These are phyloP conservation scores for Neolamprologus modestus DNA, from an alignment of 2,113 vertebrate genomes.

Conservation along the genomic window DNA sequence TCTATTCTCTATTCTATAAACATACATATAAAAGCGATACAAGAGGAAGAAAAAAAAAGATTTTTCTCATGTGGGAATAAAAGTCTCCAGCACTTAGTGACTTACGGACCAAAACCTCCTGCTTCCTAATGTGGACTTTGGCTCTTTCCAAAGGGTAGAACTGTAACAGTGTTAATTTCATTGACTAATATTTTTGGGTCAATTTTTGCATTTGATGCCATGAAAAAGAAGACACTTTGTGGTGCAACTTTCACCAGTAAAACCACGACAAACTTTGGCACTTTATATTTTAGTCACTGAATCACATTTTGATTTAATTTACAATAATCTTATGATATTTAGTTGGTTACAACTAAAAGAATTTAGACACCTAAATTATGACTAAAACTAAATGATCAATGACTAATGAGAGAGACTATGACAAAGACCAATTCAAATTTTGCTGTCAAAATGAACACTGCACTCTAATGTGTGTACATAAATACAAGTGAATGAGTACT, in stretches of 20 bases:
- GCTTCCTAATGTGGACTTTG: not conserved
- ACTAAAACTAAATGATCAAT: not conserved
- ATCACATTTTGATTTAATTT: not conserved
- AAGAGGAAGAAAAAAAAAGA: not conserved
- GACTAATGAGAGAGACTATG: not conserved
- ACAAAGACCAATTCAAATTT: not conserved
- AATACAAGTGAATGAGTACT: not conserved
- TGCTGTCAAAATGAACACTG: not conserved
- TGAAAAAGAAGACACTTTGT: not conserved
- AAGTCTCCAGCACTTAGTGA: not conserved
- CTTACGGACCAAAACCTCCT: not conserved
- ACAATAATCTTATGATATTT: accelerated
- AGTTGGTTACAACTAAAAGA: not conserved
- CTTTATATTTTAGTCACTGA: not conserved
- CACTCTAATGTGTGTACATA: not conserved
- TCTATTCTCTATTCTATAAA: not conserved
- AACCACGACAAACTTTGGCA: not conserved
- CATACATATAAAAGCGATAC: not conserved
- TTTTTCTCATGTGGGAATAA: not conserved
- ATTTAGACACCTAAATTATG: not conserved
- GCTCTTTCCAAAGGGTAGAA: not conserved
- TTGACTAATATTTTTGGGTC: not conserved
- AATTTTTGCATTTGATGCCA: not conserved
- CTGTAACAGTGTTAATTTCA: not conserved
- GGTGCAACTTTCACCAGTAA: not conserved